Evolutionary conservation across 2,888 invertebrate genomes (phyloP).

Genomic region (Stictocephala bisonia): DNA sequence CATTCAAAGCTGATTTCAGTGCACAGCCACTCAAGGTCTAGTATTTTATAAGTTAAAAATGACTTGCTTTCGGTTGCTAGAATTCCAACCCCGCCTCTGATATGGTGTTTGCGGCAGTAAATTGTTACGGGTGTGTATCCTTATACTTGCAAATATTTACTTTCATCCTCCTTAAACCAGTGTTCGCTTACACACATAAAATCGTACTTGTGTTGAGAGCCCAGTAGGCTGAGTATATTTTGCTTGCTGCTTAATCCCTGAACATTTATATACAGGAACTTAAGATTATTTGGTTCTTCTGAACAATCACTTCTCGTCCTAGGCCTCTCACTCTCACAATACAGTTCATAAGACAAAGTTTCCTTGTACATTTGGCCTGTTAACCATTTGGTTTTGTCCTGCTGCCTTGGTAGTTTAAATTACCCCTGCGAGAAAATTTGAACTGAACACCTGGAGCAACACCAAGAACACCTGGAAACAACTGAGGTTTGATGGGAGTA

Average conservation of each 20-base stretch:
- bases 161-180: background rate
- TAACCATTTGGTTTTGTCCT: no score
- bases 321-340: no score
- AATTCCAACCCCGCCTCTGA: background rate
- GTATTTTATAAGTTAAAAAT: background rate
- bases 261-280: no score
- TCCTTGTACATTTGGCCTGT: no score
- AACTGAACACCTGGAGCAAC: no score
- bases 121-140: background rate
- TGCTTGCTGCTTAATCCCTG: background rate
- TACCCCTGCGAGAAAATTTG: no score
- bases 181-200: constrained; percentile 7
- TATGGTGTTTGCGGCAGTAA: constrained; percentile 15
- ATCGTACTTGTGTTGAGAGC: background rate
- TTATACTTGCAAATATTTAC: background rate
- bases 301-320: no score
- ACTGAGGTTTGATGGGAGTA: no score
- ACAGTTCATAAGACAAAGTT: no score
- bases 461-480: no score
- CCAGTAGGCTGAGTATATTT: constrained; percentile 1
- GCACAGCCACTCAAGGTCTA: background rate
- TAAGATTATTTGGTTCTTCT: no score
- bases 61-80: background rate
- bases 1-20: background rate
- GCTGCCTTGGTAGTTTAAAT: no score